phyloP scores from a whole-genome alignment of 2,888 invertebrate species.

The Lymantria dispar region DNA sequence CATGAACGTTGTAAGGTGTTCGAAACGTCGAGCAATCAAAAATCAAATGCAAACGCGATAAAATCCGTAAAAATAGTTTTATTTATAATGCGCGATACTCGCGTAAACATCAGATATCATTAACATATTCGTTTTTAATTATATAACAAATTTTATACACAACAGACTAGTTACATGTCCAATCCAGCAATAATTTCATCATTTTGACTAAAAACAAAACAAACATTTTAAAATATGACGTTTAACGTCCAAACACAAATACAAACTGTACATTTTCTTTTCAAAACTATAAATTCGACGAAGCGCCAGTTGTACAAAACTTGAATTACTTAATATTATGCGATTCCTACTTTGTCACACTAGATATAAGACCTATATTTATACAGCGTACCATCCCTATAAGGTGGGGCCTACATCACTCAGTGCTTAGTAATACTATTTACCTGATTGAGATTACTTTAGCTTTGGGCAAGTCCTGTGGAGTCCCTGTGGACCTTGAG shows the following conservation, averaged over 20 bases:
- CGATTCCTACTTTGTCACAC: slow-evolving; percentile 32
- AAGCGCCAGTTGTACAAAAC: slow-evolving; percentile 26
- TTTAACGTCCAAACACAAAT: slow-evolving; percentile 23
- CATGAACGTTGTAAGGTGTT: too few species aligned
- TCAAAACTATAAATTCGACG: slow-evolving; percentile 30
- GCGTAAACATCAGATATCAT: too few species aligned
- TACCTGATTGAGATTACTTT: slow-evolving; percentile 76
- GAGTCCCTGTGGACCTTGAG: slow-evolving; percentile 48
- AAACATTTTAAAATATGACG: slow-evolving; percentile 20
- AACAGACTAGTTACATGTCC: slow-evolving; percentile 9
- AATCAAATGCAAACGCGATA: too few species aligned
- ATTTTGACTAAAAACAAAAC: slow-evolving; percentile 8
- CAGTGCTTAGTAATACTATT: slow-evolving; percentile 66
- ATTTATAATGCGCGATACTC: too few species aligned
- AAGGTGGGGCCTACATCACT: slow-evolving; percentile 54
- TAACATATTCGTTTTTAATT: slow-evolving; percentile 16
- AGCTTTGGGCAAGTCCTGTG: slow-evolving; percentile 71
- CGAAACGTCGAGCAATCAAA: too few species aligned
- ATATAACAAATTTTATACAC: slow-evolving; percentile 16
- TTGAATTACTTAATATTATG: slow-evolving; percentile 28
- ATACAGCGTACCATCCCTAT: slow-evolving; percentile 49
- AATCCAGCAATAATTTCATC: slow-evolving; percentile 13
- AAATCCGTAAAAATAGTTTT: too few species aligned
- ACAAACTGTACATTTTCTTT: slow-evolving; percentile 12
- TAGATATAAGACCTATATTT: slow-evolving; percentile 45